These are phyloP conservation scores for Neuroterus valhalla DNA, from an alignment of 1,140 invertebrate species.

Conservation along the genomic window DNA sequence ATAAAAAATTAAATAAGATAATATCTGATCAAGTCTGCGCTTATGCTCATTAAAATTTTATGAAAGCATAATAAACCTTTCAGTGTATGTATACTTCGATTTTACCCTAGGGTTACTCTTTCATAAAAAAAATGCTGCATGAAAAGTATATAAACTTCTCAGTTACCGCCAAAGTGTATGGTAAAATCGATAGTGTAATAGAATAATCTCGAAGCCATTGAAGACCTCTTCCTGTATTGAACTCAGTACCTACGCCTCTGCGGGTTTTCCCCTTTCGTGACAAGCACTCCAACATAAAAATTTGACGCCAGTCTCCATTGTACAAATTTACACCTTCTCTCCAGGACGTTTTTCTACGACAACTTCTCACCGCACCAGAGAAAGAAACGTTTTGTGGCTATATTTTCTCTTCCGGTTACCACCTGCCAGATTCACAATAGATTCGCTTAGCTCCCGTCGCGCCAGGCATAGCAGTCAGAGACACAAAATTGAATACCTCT, in stretches of 20 bases:
- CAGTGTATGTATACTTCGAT: background rate
- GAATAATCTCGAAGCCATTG: constrained; percentile 56
- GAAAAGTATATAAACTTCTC: constrained; percentile 15
- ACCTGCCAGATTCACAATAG: constrained; percentile 31
- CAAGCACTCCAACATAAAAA: constrained; percentile 10
- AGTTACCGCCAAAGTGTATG: constrained; percentile 5
- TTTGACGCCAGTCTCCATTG: constrained; percentile 19
- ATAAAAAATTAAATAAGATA: constrained; percentile 16
- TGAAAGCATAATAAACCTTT: constrained; percentile 24
- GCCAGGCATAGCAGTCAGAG: background rate
- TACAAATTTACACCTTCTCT: constrained; percentile 8
- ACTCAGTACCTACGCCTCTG: constrained; percentile 28
- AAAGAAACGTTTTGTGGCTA: constrained; percentile 21
- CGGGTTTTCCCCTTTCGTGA: constrained; percentile 40
- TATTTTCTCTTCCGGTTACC: constrained; percentile 27
- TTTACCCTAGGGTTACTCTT: background rate
- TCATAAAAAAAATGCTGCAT: constrained; percentile 1
- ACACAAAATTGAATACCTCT: constrained; percentile 33
- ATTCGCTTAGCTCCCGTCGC: constrained; percentile 30
- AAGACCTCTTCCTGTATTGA: constrained; percentile 44
- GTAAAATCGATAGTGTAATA: constrained; percentile 52
- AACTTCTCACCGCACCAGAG: constrained; percentile 13
- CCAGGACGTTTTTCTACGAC: constrained; percentile 1
- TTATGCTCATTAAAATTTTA: constrained; percentile 16
- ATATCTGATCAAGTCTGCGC: constrained; percentile 18